Evolutionary conservation across 2,797 vertebrate species (phyloP).

Genomic region (Philypnodon macrostomus): DNA sequence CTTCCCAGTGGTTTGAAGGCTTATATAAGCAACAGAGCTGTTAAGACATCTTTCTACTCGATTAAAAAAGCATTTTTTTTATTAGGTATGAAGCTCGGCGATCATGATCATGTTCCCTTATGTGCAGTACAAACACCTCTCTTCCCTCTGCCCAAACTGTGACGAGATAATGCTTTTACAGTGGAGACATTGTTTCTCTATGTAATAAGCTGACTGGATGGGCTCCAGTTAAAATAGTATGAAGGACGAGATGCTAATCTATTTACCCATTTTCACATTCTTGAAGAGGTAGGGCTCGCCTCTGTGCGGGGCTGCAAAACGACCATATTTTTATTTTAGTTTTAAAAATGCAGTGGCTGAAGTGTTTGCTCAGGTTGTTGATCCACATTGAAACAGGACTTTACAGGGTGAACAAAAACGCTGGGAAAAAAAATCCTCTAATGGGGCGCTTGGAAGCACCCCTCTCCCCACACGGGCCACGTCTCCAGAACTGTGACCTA

Average conservation of each 20-base stretch:
- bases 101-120: slow-evolving; percentile 7
- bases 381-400: slow-evolving; percentile 29
- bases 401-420: slow-evolving; percentile 31
- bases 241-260: slow-evolving; percentile 53
- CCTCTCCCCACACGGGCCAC: slow-evolving; percentile 32
- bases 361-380: slow-evolving; percentile 23
- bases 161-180: slow-evolving; percentile 35
- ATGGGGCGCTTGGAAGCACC: slow-evolving; percentile 59
- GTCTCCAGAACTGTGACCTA: slow-evolving; percentile 57
- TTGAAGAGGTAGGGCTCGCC: slow-evolving; percentile 32
- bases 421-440: slow-evolving; percentile 60
- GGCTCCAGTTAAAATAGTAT: slow-evolving; percentile 58
- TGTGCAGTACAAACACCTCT: slow-evolving; percentile 34
- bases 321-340: slow-evolving; percentile 33
- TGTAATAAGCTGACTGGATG: slow-evolving; percentile 43
- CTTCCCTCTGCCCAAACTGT: slow-evolving; percentile 17
- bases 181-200: slow-evolving; percentile 46
- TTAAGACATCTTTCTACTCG: slow-evolving; percentile 16
- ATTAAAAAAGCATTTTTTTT: slow-evolving; percentile 36
- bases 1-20: slow-evolving; percentile 26
- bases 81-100: slow-evolving; percentile 38
- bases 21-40: slow-evolving; percentile 25
- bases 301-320: slow-evolving; percentile 12
- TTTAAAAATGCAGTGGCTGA: slow-evolving; percentile 6
- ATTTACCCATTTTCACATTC: slow-evolving; percentile 57